These are phyloP conservation scores for Neodiprion pinetum DNA, from an alignment of 1,140 invertebrate genomes.

Conservation along the genomic window DNA sequence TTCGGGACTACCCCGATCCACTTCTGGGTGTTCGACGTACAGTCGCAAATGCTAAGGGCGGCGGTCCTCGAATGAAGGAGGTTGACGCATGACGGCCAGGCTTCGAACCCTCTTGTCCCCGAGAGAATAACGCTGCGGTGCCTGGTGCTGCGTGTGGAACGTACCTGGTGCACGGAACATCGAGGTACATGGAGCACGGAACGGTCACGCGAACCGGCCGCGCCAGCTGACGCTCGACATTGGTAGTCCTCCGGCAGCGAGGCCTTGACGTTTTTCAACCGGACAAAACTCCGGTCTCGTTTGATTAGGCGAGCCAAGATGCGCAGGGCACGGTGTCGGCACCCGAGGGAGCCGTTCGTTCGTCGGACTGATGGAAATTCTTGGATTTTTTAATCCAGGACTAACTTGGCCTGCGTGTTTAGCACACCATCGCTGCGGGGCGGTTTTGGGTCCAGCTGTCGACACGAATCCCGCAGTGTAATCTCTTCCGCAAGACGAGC, in stretches of 20 bases:
- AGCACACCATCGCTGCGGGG: too few species aligned
- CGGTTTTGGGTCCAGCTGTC: too few species aligned
- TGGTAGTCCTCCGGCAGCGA: too few species aligned
- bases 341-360: neutral
- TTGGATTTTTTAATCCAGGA: neutral
- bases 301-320: slow-evolving; percentile 4
- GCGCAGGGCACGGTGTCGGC: neutral
- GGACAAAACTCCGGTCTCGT: slow-evolving; percentile 4
- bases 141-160: neutral
- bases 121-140: slow-evolving; percentile 3
- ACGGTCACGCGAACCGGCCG: neutral
- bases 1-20: too few species aligned
- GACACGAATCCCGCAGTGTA: too few species aligned
- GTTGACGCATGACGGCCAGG: neutral
- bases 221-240: neutral
- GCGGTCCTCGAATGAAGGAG: neutral
- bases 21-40: too few species aligned
- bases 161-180: neutral
- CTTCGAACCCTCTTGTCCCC: neutral
- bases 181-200: neutral
- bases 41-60: neutral
- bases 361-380: neutral
- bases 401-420: too few species aligned
- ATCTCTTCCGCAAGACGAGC: too few species aligned
- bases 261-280: neutral